phyloP scores from a whole-genome alignment of 2,888 invertebrate genomes.

The Gandaritis pyraliata region DNA sequence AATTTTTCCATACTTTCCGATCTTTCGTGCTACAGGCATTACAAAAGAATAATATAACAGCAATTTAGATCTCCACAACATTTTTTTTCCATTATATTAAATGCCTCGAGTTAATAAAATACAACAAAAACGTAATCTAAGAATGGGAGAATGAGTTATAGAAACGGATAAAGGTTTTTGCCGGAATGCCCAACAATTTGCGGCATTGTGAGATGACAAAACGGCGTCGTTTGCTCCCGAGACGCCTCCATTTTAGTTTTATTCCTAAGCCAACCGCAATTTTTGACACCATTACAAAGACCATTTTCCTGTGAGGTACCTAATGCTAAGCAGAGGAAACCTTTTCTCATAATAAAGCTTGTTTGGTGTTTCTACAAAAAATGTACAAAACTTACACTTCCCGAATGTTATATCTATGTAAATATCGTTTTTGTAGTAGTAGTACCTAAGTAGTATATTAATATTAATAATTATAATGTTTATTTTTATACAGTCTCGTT shows the following conservation, averaged over 20 bases:
- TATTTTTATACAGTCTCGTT: too few species aligned
- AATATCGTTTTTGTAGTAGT: too few species aligned
- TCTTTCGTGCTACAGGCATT: too few species aligned
- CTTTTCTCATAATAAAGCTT: too few species aligned
- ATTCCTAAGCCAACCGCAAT: constrained; percentile 34
- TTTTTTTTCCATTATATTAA: not conserved
- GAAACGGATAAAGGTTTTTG: constrained; percentile 42
- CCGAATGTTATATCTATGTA: too few species aligned
- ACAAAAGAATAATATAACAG: not conserved
- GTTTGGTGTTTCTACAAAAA: too few species aligned
- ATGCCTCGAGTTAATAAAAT: constrained; percentile 28
- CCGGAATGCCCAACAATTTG: constrained; percentile 58
- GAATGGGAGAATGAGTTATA: constrained; percentile 34
- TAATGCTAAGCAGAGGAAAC: too few species aligned
- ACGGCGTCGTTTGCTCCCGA: constrained; percentile 58
- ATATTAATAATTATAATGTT: too few species aligned
- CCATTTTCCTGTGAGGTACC: too few species aligned
- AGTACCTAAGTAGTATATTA: too few species aligned
- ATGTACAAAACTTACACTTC: too few species aligned
- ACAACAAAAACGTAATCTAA: constrained; percentile 36
- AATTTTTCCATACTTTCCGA: too few species aligned
- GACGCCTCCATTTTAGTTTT: constrained; percentile 39
- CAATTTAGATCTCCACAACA: not conserved
- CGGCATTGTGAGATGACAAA: constrained; percentile 68
- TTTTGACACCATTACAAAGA: not conserved